Conservation (phyloP, 2,113 vertebrate species). For the Noctilio leporinus region DNA sequence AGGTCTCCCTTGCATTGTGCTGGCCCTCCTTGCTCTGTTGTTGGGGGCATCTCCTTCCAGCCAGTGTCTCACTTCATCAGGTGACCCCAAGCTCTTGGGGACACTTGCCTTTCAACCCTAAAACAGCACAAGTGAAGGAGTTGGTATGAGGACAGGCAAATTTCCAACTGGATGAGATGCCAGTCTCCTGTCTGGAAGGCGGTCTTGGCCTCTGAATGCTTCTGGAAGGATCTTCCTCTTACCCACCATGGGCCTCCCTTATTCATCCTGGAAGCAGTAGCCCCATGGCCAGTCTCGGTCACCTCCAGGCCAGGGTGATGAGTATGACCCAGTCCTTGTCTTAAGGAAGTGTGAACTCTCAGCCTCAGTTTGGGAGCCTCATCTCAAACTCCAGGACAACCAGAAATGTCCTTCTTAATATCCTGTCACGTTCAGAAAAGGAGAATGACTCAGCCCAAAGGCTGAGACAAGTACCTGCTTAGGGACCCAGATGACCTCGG, state of each 20-base stretch:
- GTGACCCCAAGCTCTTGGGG: neutral
- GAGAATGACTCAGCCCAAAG: neutral
- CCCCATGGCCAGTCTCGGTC: neutral
- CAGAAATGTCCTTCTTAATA: neutral
- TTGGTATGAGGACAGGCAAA: neutral
- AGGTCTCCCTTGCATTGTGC: rapidly evolving
- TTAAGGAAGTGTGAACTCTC: neutral
- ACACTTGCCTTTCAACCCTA: neutral
- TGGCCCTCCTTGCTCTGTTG: neutral
- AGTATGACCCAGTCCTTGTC: neutral
- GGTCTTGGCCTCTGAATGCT: neutral
- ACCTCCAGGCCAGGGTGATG: neutral
- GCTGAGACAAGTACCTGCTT: neutral
- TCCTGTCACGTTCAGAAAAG: neutral
- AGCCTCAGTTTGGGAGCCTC: neutral
- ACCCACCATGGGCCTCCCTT: neutral
- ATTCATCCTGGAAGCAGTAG: neutral
- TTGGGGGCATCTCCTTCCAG: neutral
- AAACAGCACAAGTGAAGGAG: neutral
- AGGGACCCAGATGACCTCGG: neutral
- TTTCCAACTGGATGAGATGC: neutral
- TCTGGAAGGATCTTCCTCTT: neutral
- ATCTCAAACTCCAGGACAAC: neutral
- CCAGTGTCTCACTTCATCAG: neutral
- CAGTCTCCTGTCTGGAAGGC: neutral